phyloP scores from a whole-genome alignment of 2,797 vertebrate genomes.

The Sylvia borin region DNA sequence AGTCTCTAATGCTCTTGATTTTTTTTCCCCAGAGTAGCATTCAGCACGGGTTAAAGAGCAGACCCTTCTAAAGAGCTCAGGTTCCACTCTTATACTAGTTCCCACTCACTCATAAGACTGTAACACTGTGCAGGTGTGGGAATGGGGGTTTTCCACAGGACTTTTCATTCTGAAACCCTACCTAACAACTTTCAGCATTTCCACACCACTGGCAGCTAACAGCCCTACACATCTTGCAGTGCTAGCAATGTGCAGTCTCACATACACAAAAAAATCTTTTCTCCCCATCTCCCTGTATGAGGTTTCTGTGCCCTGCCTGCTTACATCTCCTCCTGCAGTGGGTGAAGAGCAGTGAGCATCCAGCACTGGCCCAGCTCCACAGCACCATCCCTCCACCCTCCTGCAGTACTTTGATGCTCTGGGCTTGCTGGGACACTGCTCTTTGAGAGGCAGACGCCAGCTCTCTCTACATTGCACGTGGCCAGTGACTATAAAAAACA shows the following conservation, averaged over 20 bases:
- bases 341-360: not conserved
- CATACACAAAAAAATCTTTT: rapidly evolving
- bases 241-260: not conserved
- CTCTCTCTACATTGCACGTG: not conserved
- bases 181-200: not conserved
- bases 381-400: not conserved
- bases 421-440: not conserved
- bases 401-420: not conserved
- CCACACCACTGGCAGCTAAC: not conserved
- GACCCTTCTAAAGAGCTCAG: not conserved
- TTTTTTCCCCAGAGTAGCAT: not conserved
- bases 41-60: not conserved
- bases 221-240: not conserved
- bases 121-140: not conserved
- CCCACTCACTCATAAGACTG: not conserved
- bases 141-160: not conserved
- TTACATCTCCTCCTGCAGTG: not conserved
- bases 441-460: not conserved
- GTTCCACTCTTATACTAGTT: not conserved
- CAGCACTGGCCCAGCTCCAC: not conserved
- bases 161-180: not conserved
- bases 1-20: not conserved
- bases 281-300: not conserved
- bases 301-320: not conserved
- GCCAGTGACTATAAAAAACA: constrained; percentile 1